Percentiles rank a stretch among this genome's conserved stretches.
Conservation (phyloP, 2,888 invertebrate species). For the Caenorhabditis sp. region DNA sequence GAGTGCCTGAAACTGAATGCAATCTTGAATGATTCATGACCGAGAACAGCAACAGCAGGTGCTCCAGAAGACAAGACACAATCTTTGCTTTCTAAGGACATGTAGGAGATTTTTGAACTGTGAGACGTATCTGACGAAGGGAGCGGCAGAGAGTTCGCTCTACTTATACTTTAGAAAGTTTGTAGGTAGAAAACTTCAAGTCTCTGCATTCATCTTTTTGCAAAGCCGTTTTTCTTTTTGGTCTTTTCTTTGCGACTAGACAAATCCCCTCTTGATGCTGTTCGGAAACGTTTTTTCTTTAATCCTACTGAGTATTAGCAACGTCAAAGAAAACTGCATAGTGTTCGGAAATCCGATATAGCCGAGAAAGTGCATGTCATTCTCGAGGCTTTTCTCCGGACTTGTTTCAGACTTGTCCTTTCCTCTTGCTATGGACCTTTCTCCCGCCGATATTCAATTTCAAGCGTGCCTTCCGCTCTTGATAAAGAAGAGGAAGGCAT, state of each 20-base stretch:
- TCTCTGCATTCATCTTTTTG: constrained; percentile 9
- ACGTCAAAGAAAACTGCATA: constrained; percentile 34
- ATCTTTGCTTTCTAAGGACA: not conserved
- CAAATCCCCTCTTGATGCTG: constrained; percentile 26
- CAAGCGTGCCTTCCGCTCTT: constrained; percentile 12
- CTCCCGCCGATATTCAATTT: constrained; percentile 32
- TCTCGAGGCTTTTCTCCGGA: too few species aligned
- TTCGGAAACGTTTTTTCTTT: constrained; percentile 34
- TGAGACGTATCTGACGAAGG: not conserved
- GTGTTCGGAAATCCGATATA: constrained; percentile 54
- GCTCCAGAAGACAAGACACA: constrained; percentile 12
- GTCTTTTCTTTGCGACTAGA: constrained; percentile 1
- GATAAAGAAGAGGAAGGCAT: constrained; percentile 10
- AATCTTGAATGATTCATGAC: constrained; percentile 41
- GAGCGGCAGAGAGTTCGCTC: not conserved
- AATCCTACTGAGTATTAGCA: constrained; percentile 41
- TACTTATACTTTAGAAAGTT: not conserved
- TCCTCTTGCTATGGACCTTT: not conserved
- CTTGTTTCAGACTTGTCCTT: constrained; percentile 27
- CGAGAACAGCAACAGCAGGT: constrained; percentile 50
- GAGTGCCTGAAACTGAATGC: constrained; percentile 34
- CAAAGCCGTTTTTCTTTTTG: not conserved
- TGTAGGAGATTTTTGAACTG: constrained; percentile 9
- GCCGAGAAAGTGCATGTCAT: constrained; percentile 41
- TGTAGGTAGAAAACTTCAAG: not conserved